Percentiles rank a stretch among this genome's conserved stretches.
These are phyloP conservation scores for Brachylomia viminalis DNA, from an alignment of 2,888 invertebrate species.

Conservation along the genomic window DNA sequence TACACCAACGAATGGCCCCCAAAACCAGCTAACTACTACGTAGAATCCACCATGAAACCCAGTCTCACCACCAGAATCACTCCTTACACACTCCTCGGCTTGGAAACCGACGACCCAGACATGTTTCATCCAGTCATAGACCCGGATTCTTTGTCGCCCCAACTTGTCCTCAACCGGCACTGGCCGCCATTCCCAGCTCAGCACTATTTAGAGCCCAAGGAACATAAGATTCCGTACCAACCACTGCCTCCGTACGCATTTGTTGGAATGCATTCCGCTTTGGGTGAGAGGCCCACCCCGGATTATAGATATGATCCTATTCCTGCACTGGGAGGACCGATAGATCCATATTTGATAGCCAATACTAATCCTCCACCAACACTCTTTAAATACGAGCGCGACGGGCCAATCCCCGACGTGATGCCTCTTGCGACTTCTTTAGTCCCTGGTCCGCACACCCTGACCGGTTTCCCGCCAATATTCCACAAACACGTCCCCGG, in stretches of 20 bases:
- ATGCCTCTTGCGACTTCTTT: slow-evolving; percentile 79
- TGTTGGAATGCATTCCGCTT: slow-evolving; percentile 86
- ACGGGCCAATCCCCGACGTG: slow-evolving; percentile 86
- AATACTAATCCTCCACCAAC: slow-evolving; percentile 82
- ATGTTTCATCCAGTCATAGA: slow-evolving; percentile 80
- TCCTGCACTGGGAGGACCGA: slow-evolving; percentile 82
- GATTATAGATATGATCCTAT: slow-evolving; percentile 86
- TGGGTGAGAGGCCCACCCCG: slow-evolving; percentile 83
- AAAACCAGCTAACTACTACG: slow-evolving; percentile 85
- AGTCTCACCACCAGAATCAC: slow-evolving; percentile 75
- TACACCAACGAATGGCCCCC: slow-evolving; percentile 85
- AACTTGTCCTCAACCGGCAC: slow-evolving; percentile 82
- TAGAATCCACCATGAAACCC: slow-evolving; percentile 82
- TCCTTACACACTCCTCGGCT: slow-evolving; percentile 85
- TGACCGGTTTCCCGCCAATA: slow-evolving; percentile 87
- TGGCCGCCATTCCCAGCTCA: slow-evolving; percentile 89
- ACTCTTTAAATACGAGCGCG: slow-evolving; percentile 85
- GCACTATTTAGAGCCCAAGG: slow-evolving; percentile 84
- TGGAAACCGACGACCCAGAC: slow-evolving; percentile 83
- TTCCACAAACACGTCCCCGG: slow-evolving; percentile 88
- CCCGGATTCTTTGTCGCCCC: slow-evolving; percentile 83
- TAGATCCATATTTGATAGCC: slow-evolving; percentile 84
- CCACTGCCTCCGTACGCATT: slow-evolving; percentile 85
- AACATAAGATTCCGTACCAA: slow-evolving; percentile 80
- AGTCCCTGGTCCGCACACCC: slow-evolving; percentile 83